Evolutionary conservation across 2,888 invertebrate genomes (phyloP).

Genomic region (Eupelmus urozonus): DNA sequence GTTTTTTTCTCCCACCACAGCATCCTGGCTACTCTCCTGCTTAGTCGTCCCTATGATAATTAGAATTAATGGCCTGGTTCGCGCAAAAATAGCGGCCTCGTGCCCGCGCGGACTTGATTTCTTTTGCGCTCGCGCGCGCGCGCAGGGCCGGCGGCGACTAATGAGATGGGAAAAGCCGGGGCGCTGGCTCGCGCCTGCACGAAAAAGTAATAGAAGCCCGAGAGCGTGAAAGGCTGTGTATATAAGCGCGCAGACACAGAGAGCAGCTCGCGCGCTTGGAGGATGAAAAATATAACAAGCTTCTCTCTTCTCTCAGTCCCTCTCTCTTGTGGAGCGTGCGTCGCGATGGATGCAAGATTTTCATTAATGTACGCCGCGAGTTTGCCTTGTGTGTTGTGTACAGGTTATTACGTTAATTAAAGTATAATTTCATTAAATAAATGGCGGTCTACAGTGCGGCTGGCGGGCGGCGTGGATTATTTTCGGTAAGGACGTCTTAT

Average conservation of each 20-base stretch:
- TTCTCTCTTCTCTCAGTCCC: neutral
- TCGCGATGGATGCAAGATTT: neutral
- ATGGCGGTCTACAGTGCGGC: neutral
- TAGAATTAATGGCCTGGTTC: conserved; percentile 33
- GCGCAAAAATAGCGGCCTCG: neutral
- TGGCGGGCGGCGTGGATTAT: neutral
- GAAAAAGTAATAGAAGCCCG: neutral
- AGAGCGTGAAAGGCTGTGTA: neutral
- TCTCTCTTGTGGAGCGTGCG: neutral
- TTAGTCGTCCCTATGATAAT: conserved; percentile 12
- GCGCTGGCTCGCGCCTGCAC: neutral
- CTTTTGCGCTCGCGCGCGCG: neutral
- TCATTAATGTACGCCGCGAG: neutral
- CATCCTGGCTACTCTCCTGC: neutral
- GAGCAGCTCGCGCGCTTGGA: too few relatives aligned
- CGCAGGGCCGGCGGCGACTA: conserved; percentile 24
- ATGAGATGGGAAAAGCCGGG: conserved; percentile 38
- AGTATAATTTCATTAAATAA: neutral
- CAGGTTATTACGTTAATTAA: conserved; percentile 15
- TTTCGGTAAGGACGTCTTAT: neutral
- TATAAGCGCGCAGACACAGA: neutral
- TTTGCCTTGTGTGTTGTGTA: neutral
- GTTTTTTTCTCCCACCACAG: neutral
- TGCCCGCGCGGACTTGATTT: conserved; percentile 18
- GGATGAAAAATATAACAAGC: conserved; percentile 25